Percentiles rank a stretch among this genome's conserved stretches.
Conservation (phyloP, 1,140 invertebrate species). For the Diorhabda sublineata region DNA sequence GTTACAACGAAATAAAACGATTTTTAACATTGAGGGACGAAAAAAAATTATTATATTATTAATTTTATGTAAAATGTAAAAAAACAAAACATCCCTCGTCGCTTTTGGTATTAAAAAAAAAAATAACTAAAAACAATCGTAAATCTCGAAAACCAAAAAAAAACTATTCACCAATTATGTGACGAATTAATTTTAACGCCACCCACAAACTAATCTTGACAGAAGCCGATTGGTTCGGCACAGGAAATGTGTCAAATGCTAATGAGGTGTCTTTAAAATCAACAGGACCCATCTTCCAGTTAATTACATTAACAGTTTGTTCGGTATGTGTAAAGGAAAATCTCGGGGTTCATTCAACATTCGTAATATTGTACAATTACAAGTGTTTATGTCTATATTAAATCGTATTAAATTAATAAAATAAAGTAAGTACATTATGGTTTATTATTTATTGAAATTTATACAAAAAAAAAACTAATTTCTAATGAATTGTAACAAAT, state of each 20-base stretch:
- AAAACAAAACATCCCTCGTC: no score
- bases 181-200: slow-evolving; percentile 15
- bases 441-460: no score
- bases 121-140: neutral
- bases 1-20: no score
- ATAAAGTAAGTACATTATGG: no score
- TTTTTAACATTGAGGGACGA: no score
- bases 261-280: slow-evolving; percentile 23
- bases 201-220: slow-evolving; percentile 22
- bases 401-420: no score
- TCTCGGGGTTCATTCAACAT: neutral
- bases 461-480: no score
- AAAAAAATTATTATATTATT: no score
- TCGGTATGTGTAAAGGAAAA: slow-evolving; percentile 9
- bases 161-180: slow-evolving; percentile 10
- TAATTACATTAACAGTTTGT: slow-evolving; percentile 17
- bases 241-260: slow-evolving; percentile 25
- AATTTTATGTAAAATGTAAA: no score
- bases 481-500: no score
- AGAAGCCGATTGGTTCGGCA: slow-evolving; percentile 17
- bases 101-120: neutral
- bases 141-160: neutral
- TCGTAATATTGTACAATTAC: no score
- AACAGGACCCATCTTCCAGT: slow-evolving; percentile 7
- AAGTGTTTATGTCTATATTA: no score